Base-by-base conservation (phyloP, 2,888 invertebrate genomes). In the Branchipolynoe longqiensis region DNA sequence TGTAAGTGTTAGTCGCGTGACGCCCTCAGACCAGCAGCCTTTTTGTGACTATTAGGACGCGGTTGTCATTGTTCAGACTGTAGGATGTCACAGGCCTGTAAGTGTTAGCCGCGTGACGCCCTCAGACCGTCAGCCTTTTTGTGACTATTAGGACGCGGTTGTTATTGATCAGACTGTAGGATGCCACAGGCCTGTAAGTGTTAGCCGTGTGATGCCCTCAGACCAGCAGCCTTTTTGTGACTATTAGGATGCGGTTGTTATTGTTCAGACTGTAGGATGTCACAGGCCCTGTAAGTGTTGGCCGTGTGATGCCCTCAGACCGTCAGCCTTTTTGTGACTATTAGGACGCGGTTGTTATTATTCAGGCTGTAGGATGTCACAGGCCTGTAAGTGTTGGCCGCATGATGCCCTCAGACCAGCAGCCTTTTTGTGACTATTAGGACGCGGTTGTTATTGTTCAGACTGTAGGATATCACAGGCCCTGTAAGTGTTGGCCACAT, bases 311-410 rank as follows among this genome's bases (percentile, higher is more conserved):
- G n/a, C n/a, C n/a, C n/a, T n/a, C n/a, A n/a, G n/a, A n/a, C n/a
- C n/a, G n/a, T n/a, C n/a, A n/a, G n/a, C n/a, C n/a, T n/a, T n/a
- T n/a, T n/a, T n/a, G n/a, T n/a, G n/a, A n/a, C n/a, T n/a, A n/a
- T n/a, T n/a, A n/a, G n/a, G n/a, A n/a, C n/a, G n/a, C n/a, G n/a
- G n/a, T n/a, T n/a, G n/a, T n/a, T n/a, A n/a, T 69, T 69, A 36
- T 69, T 36, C 36, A 69, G 69, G 38, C 33, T 36, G 38, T 69
- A 69, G 69, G 69, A 69, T 69, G 6, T 36, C 69, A n/a, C 36
- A 36, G 14, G 14, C 36, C 38, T 18, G 33, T 69, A 69, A 69
- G 69, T 69, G n/a, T 14, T 38, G n/a, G n/a, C 38, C 38, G 69
- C 38, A 18, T 38, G 38, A 33, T n/a, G 38, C 69, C 69, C 69